Evolutionary conservation across 2,797 vertebrate genomes (phyloP), one percentile per base, ranked within the genome.

Genomic region (Kryptopterus vitreolus): DNA sequence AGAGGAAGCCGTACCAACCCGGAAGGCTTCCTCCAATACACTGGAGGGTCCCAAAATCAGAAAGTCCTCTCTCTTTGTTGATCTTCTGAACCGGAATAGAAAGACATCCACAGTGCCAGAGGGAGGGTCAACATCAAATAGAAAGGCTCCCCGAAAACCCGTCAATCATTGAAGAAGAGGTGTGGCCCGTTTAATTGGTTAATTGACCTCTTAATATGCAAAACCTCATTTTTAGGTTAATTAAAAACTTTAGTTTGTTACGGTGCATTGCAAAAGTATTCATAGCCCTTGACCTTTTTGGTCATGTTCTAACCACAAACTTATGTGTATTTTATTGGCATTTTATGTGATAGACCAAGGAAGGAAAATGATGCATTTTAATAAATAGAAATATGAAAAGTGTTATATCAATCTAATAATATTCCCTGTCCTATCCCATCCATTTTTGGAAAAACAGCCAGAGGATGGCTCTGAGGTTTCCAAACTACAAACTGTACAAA

Each of bases 151-250:
- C 38, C 88, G 90, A 85, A 92, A 91, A 82, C 86, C n/a, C 91
- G 7, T 92, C 91, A 0, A 81, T 90, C 58, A 92, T 93, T 82
- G 53, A 79, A 81, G 92, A 92, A 82, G 93, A 92, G 90, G 93
- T 93, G 78, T 86, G 81, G 68, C n/a, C 35, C 4, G 4, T 38
- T 29, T 7, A 8, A 35, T 22, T 31, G 11, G 15, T 58, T 29
- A 33, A 31, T 1, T 52, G 48, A 50, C 20, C 13, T n/a, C 29
- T n/a, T 62, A 50, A n/a, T n/a, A 35, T 71, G 50, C 26, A 33
- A 22, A 22, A 15, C 5, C 68, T 20, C 20, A 0, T 29, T 70
- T 24, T 53, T 33, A 71, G 31, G 20, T 35, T 16, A 57, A 57
- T 43, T 38, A 24, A 15, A 58, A 58, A 12, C 35, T 15, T 35